Evolutionary conservation across 2,113 vertebrate species (phyloP).

Genomic region (Axis porcinus): DNA sequence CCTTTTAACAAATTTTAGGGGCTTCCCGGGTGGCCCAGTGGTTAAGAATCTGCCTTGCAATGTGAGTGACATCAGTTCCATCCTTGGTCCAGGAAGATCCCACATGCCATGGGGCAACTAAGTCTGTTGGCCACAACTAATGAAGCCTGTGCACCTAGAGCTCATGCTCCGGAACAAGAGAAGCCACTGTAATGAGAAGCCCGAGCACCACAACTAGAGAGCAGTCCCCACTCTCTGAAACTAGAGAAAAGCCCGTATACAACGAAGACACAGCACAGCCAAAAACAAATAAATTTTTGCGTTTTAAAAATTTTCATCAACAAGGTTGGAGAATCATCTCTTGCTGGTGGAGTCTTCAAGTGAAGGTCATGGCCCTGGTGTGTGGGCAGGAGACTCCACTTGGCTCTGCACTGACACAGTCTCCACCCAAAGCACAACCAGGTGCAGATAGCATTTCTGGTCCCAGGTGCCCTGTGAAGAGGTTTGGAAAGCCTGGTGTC

Average conservation of each 20-base stretch:
- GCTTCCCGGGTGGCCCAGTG: neutral
- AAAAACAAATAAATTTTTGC: neutral
- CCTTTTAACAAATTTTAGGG: neutral
- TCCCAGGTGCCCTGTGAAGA: neutral
- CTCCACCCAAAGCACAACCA: neutral
- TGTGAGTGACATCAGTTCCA: neutral
- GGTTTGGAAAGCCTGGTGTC: neutral
- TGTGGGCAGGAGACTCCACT: no score
- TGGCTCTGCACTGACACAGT: neutral
- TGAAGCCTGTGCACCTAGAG: neutral
- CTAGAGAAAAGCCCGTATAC: neutral
- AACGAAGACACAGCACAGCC: neutral
- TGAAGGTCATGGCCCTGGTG: neutral
- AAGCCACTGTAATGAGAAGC: neutral
- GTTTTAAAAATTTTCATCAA: neutral
- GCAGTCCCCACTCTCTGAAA: neutral
- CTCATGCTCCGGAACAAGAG: neutral
- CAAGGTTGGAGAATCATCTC: neutral
- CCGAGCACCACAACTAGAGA: neutral
- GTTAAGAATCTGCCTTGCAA: neutral
- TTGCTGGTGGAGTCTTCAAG: neutral
- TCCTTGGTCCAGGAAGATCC: neutral
- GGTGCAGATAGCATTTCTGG: fast-evolving
- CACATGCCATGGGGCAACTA: neutral
- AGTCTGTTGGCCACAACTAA: neutral